Percentiles rank a stretch among this genome's conserved stretches.
Conservation (phyloP, 2,797 vertebrate species). For the Chaenodraco wilsoni region DNA sequence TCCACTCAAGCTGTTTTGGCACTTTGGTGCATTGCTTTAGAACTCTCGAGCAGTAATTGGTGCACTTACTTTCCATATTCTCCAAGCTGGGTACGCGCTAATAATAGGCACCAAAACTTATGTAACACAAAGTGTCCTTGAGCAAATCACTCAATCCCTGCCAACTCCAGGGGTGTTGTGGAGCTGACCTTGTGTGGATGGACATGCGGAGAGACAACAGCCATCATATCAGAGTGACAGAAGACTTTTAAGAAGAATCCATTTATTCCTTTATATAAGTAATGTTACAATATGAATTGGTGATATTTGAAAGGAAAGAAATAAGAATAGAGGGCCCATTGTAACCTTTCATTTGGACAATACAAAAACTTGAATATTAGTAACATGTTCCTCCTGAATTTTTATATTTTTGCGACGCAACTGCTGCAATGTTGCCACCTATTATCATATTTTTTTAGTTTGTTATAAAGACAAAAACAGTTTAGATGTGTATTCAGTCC, state of each 20-base stretch:
- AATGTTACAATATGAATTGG: background rate
- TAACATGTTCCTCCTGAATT: background rate
- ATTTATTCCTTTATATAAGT: background rate
- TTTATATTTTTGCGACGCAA: background rate
- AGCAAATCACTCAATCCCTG: background rate
- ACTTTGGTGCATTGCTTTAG: constrained; percentile 32
- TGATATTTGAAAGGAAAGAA: too few species aligned
- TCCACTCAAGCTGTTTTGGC: constrained; percentile 27
- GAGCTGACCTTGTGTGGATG: background rate
- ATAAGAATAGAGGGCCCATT: background rate
- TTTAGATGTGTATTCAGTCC: constrained; percentile 53
- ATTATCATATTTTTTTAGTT: too few species aligned
- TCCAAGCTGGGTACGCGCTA: constrained; percentile 3
- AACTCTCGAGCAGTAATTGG: constrained; percentile 40
- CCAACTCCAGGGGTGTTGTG: background rate
- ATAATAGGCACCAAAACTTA: constrained; percentile 4
- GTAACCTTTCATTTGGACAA: background rate
- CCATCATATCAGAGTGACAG: background rate
- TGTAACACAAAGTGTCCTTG: background rate
- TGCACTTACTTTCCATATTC: constrained; percentile 19
- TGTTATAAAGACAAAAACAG: background rate
- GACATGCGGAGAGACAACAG: background rate
- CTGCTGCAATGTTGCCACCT: too few species aligned
- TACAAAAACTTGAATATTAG: background rate
- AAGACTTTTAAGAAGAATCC: background rate